phyloP scores from a whole-genome alignment of 2,888 invertebrate genomes.

The Chrysodeixis includens region DNA sequence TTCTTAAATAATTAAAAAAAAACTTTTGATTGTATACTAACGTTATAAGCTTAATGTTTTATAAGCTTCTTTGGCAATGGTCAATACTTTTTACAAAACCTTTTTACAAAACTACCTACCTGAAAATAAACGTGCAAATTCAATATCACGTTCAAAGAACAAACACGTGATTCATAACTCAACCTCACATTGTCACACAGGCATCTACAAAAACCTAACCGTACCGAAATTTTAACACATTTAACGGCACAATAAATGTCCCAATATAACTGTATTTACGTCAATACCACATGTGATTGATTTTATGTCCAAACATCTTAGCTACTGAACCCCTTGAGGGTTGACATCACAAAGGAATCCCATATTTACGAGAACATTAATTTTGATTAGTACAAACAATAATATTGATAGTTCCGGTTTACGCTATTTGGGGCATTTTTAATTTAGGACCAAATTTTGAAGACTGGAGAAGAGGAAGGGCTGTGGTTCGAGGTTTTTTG shows the following conservation, averaged over 20 bases:
- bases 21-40: no score
- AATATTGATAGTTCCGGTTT: constrained; percentile 47
- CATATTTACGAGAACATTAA: constrained; percentile 57
- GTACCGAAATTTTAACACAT: no score
- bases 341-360: constrained; percentile 57
- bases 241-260: constrained; percentile 52
- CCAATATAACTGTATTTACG: constrained; percentile 50
- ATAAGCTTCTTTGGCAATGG: no score
- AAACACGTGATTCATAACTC: background rate
- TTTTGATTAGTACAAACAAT: constrained; percentile 54
- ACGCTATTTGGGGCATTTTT: background rate
- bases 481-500: no score
- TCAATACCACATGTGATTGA: constrained; percentile 57
- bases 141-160: no score
- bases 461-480: no score
- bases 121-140: no score
- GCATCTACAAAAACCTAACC: background rate
- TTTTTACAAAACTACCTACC: no score
- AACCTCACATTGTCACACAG: background rate
- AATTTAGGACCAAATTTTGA: no score
- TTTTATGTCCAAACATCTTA: constrained; percentile 52
- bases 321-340: constrained; percentile 56
- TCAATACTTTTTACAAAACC: no score
- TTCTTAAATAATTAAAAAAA: no score
- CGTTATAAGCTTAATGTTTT: no score